Base-by-base conservation (phyloP, 2,888 invertebrate genomes). In the Scaptomyza cyrtandrae region DNA sequence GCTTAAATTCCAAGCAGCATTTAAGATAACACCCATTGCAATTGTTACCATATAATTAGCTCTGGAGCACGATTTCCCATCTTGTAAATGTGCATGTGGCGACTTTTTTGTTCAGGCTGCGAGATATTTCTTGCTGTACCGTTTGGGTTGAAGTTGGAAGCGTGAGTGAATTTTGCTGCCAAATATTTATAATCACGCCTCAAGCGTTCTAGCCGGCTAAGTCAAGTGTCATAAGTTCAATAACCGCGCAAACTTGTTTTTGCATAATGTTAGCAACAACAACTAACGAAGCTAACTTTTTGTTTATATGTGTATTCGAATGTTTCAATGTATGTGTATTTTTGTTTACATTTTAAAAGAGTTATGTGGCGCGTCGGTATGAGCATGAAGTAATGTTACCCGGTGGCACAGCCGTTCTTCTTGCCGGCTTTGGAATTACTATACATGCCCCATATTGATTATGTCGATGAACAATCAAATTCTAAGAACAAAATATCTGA, bases 1-100 rank as follows among this genome's bases (percentile, higher is more conserved):
- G n/a, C 19, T 35, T 7, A 3, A 10, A n/a, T 6, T 7, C 0
- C 11, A 14, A 16, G 2, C 7, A 46, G 7, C n/a, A 16, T 31
- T 46, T 31, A 5, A 33, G 31, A 13, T 33, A 33, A 13, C 16
- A 9, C 6, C 3, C 1, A 6, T 24, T 24, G 19, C 19, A 6
- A n/a, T 35, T 35, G 6, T 63, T 71, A 90, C 91, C 91, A 90
- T 69, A 91, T 90, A 49, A 90, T 68, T 27, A 93, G 77, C 91
- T 93, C 93, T 27, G 92, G 91, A 37, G 91, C 90, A 69, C 91
- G 90, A 78, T 90, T 91, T 41, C 89, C 89, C 93, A 91, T 91
- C 35, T 67, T 80, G 59, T 61, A 66, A 39, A 68, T 57, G 58
- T 75, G 50, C 83, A 80, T 85, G 56, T 70, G 76, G 56, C 67